Base-by-base conservation (phyloP, 2,797 vertebrate species). In the Setipinna tenuifilis region DNA sequence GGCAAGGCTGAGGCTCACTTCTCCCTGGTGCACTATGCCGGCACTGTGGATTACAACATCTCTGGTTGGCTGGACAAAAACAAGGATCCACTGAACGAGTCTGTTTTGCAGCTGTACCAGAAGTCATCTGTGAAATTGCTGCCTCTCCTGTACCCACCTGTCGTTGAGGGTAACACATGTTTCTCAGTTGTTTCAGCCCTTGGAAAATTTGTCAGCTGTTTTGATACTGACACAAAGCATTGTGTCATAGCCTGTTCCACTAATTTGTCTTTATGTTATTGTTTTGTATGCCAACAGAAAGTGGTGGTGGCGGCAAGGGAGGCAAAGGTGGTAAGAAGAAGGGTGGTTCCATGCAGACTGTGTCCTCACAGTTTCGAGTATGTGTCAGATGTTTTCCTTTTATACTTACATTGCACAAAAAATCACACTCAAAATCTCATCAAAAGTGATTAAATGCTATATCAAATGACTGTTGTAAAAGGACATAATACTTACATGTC, bases 11-110 rank as follows among this genome's bases (percentile, higher is more conserved):
- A 98, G 82, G 97, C 97, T 0, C 97, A 98, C 87, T 98, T 98
- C 87, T 91, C 93, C 14, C 87, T 94, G 75, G 0, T 93, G 90
- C 97, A 98, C 91, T 98, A 98, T 0, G 97, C 97, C 0, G 97
- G 97, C 0, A 97, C 93, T 0, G 97, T 98, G n/a, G 96, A 98
- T 83, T 98, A 98, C 91, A 98, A 97, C 86, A 94, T 97, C 81
- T 0, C 65, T 2, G 96, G 96, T 14, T 97, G 96, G 96, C 93
- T 97, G 1, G 96, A 97, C 87, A 97, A 97, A 89, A 97, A 97
- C 89, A 97, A 97, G 83, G 96, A 97, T 82, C 96, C 96, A 3
- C 88, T 97, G 90, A 97, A 97, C 0, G 96, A 97, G 65, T 95
- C 95, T 0, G 87, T 96, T 84, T 92, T 97, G 48, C 93, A 93